A percentile compares a stretch with the other conserved stretches of the same genome.
phyloP scores from a whole-genome alignment of 2,797 vertebrate species.

The Natrix natrix region DNA sequence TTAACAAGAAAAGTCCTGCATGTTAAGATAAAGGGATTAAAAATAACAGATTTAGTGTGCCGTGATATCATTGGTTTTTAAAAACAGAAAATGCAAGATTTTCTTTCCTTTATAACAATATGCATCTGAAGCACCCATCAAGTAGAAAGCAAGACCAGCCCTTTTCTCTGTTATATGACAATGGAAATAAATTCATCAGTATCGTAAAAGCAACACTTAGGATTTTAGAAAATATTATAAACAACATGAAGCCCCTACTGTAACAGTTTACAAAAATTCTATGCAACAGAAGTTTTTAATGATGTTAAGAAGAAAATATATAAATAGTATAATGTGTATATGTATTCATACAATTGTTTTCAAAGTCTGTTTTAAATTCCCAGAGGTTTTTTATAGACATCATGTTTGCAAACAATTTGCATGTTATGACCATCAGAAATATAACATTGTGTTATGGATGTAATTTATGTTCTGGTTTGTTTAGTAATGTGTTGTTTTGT shows the following conservation, averaged over 20 bases:
- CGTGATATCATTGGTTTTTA: neutral
- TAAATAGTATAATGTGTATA: slow-evolving; percentile 20
- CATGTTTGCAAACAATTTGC: slow-evolving; percentile 59
- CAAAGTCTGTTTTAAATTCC: neutral
- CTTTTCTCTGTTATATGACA: neutral
- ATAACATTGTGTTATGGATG: slow-evolving; percentile 50
- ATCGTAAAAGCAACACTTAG: neutral
- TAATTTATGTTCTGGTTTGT: slow-evolving; percentile 37
- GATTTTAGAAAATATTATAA: neutral
- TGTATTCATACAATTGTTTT: neutral
- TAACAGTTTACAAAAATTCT: slow-evolving; percentile 8
- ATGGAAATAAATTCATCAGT: neutral
- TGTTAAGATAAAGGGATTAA: neutral
- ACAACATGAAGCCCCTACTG: neutral
- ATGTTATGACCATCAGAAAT: slow-evolving; percentile 59
- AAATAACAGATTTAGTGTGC: neutral
- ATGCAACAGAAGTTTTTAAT: neutral
- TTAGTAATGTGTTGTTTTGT: slow-evolving; percentile 31
- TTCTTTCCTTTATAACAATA: neutral
- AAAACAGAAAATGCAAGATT: neutral
- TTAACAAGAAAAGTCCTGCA: neutral
- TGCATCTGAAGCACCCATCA: neutral
- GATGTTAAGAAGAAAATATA: neutral
- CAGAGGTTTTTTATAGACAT: slow-evolving; percentile 43
- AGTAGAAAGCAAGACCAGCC: neutral